Evolutionary conservation across 2,113 vertebrate genomes (phyloP), one percentile per base, ranked within the genome.

Genomic region (Chionodraco myersi): DNA sequence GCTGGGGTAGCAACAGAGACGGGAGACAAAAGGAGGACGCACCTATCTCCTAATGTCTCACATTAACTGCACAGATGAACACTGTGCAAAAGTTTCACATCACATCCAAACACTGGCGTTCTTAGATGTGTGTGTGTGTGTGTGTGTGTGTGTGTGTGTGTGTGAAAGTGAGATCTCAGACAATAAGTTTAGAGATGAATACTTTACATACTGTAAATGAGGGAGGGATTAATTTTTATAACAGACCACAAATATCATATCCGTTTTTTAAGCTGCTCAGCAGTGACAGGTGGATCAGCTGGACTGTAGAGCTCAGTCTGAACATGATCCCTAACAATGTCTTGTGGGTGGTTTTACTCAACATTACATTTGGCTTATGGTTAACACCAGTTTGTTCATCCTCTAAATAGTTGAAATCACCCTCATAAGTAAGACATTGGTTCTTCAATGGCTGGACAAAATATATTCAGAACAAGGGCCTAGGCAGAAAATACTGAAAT

Each of bases 41-140:
- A 51, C 54, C 34, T 30, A 72, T 82, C 77, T 92, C 93, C 94
- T 96, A 96, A 96, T 97, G 95, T 96, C 93, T 95, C 94, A 82
- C 72, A 96, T 95, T 94, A 96, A 96, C 93, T 95, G 94, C 93
- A 95, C 95, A 96, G 96, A 96, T 95, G 95, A 96, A 94, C 95
- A 94, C 92, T 93, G 93, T 91, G 94, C 92, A 94, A 87, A 94
- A 89, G 91, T 96, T 95, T 97, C 91, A 94, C 95, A 95, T 93
- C 91, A 92, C 92, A 95, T 95, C 92, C 93, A 90, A 93, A 94
- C 88, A 89, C 92, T 96, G 23, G 18, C 36, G 58, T 51, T 63
- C 95, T 30, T 12, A 96, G 95, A 94, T 96, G 51, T 26, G 26
- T 26, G 26, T 26, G 26, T 26, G 26, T 52, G 13, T 16, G 48